Evolutionary conservation across 2,797 vertebrate genomes (phyloP), one percentile per base, ranked within the genome.

Genomic region (Enteromius unitaeniatus): DNA sequence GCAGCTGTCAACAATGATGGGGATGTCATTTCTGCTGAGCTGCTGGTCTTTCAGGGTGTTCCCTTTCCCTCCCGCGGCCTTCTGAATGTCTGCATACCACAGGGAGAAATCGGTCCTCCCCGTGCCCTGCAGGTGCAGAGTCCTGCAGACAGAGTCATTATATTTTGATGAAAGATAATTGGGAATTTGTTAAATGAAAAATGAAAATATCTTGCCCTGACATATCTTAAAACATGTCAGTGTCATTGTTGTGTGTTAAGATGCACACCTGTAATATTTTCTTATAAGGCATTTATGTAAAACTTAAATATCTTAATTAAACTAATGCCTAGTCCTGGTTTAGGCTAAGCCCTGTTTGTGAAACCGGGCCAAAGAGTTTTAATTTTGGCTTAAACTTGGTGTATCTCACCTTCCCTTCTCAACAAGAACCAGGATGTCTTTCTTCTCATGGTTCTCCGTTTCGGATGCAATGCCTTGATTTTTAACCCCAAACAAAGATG

Each of bases 1-100:
- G 92, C 98, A 99, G 94, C 97, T 97, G 90, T 99, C 97, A 88
- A 99, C 97, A 0, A 99, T 97, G 91, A 99, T 99, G 88, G 98
- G 98, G 84, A 99, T 98, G 92, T 97, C 97, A 2, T 93, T 96
- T 0, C 97, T 90, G 92, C 97, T 99, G 89, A 99, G 96, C 94
- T 99, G 98, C 92, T 99, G 98, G 74, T 99, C 97, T 70, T 95
- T 92, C 87, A 99, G 93, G 0, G 95, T 91, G 0, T 97, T 98
- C 0, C 97, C 97, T 11, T 95, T 94, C 0, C 98, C 97, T 0
- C 97, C 97, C 0, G 98, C 97, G 0, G 97, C 97, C 0, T 94
- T 95, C 89, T 95, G 96, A 88, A 99, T 97, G 93, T 97, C 97
- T 0, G 89, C 0, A 21, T 93, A 96, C 98, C 98, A 99, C 0